Conservation (phyloP, 2,113 vertebrate species). For the Gadus chalcogrammus region DNA sequence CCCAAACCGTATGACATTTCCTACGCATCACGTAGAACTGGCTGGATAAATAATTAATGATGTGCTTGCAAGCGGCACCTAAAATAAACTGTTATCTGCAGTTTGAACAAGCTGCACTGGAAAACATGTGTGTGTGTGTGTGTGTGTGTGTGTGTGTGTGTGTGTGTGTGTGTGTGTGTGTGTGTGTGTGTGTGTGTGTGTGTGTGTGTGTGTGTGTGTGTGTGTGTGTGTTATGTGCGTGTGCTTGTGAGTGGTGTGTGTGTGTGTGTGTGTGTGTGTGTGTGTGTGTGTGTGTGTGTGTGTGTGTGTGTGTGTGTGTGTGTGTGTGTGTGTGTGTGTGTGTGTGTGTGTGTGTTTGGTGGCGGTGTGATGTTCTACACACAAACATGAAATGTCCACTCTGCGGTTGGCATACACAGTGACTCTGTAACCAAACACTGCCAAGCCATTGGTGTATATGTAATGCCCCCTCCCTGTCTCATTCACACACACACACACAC, state of each 20-base stretch:
- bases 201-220: background rate
- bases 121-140: slow-evolving; percentile 2
- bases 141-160: too few relatives aligned
- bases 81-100: slow-evolving; percentile 27
- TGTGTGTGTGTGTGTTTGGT: background rate
- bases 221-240: too few relatives aligned
- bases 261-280: background rate
- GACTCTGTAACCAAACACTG: slow-evolving; percentile 23
- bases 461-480: slow-evolving; percentile 7
- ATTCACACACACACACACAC: background rate
- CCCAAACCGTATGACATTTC: background rate
- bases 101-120: slow-evolving; percentile 34
- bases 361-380: slow-evolving; percentile 10
- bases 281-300: background rate
- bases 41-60: background rate
- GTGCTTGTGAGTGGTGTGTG: too few relatives aligned
- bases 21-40: background rate
- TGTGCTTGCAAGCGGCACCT: background rate
- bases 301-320: too few relatives aligned
- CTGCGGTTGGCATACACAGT: too few relatives aligned
- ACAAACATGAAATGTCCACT: slow-evolving; percentile 12
- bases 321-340: too few relatives aligned
- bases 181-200: too few relatives aligned
- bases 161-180: background rate
- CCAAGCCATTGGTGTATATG: slow-evolving; percentile 4